These are phyloP conservation scores for Poeciliopsis retropinna DNA, from an alignment of 2,113 vertebrate genomes.

Conservation along the genomic window DNA sequence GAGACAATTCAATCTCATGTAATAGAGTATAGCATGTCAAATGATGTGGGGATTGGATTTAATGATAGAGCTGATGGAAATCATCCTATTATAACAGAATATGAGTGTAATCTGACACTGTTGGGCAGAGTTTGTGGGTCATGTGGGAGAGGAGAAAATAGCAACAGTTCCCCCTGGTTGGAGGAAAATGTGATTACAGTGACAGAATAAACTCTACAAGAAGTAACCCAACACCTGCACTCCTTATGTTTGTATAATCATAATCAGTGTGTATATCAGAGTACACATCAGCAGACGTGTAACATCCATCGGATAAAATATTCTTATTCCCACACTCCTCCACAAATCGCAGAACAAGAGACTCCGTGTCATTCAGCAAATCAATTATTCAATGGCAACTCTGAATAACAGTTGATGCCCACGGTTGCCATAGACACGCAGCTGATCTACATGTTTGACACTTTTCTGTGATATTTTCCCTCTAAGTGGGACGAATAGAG, in stretches of 20 bases:
- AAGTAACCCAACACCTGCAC: conserved; percentile 14
- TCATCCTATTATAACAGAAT: conserved; percentile 22
- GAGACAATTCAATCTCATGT: conserved; percentile 4
- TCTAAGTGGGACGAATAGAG: conserved; percentile 60
- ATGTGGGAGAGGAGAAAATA: neutral
- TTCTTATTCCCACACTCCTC: conserved; percentile 38
- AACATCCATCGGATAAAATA: conserved; percentile 41
- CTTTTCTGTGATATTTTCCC: conserved; percentile 47
- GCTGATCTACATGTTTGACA: conserved; percentile 66
- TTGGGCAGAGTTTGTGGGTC: conserved; percentile 25
- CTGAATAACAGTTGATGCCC: conserved; percentile 62
- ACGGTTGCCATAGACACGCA: conserved; percentile 71
- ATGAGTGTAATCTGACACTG: conserved; percentile 33
- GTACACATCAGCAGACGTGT: conserved; percentile 12
- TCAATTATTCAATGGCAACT: conserved; percentile 75
- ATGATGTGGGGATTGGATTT: conserved; percentile 19
- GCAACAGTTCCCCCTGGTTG: conserved; percentile 14
- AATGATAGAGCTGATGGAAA: conserved; percentile 17
- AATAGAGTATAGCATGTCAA: neutral
- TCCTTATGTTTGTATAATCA: conserved; percentile 9
- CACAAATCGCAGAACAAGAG: conserved; percentile 54
- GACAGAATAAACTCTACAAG: conserved; percentile 16
- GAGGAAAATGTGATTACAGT: conserved; percentile 39
- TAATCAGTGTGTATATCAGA: neutral
- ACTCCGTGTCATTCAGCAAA: conserved; percentile 60